Percentiles rank a stretch among this genome's conserved stretches.
These are phyloP conservation scores for Leptinotarsa tumamoca DNA, from an alignment of 2,888 invertebrate genomes.

Conservation along the genomic window DNA sequence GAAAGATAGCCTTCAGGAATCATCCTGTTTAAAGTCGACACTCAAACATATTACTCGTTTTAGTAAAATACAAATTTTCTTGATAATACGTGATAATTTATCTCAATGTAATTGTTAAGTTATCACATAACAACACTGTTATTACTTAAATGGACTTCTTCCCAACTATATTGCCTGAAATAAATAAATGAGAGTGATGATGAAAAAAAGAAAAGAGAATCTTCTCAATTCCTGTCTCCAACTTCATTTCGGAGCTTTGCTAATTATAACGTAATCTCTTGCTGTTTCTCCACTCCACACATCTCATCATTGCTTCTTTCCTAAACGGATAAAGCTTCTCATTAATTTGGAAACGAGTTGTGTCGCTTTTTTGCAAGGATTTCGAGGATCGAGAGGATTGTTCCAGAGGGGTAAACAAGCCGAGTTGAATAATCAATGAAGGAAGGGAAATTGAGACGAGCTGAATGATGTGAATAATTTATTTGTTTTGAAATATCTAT, in stretches of 20 bases:
- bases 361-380: constrained; percentile 7
- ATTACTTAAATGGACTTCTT: neutral
- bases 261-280: constrained; percentile 24
- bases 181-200: neutral
- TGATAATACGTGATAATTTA: no score
- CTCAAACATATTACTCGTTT: no score
- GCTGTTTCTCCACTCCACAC: constrained; percentile 15
- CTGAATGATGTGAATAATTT: neutral
- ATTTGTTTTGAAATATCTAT: constrained; percentile 1
- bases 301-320: constrained; percentile 8
- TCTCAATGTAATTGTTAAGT: no score
- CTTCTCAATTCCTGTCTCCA: constrained; percentile 11
- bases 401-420: constrained; percentile 13
- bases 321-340: constrained; percentile 13
- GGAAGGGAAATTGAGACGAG: neutral
- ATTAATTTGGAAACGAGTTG: constrained; percentile 23
- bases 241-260: constrained; percentile 20
- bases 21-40: no score
- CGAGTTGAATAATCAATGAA: constrained; percentile 11
- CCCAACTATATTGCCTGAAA: neutral
- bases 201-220: neutral
- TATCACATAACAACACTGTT: neutral
- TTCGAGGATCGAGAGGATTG: constrained; percentile 15
- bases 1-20: no score
- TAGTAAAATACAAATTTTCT: no score